phyloP scores from a whole-genome alignment of 2,888 invertebrate species.

The Agriopis leucophaearia region DNA sequence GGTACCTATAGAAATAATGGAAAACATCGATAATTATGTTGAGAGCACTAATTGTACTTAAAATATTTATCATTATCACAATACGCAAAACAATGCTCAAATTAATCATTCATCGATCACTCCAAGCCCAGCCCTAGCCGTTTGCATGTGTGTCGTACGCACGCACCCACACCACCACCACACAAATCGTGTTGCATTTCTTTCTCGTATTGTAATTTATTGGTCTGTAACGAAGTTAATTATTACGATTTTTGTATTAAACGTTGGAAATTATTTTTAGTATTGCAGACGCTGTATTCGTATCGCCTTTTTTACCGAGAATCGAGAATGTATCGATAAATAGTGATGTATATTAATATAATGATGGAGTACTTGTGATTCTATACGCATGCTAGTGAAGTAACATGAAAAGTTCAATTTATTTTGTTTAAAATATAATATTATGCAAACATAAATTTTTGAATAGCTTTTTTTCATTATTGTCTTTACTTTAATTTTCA shows the following conservation, averaged over 20 bases:
- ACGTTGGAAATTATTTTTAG: constrained; percentile 86
- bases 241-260: constrained; percentile 87
- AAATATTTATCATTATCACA: neutral
- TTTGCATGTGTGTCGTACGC: constrained; percentile 54
- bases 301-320: constrained; percentile 73
- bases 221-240: constrained; percentile 86
- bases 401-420: constrained; percentile 15
- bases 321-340: constrained; percentile 60
- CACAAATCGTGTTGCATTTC: constrained; percentile 79
- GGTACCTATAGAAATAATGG: neutral
- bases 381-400: constrained; percentile 25
- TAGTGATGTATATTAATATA: constrained; percentile 51
- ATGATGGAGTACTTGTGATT: constrained; percentile 48
- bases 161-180: constrained; percentile 37
- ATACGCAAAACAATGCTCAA: constrained; percentile 3
- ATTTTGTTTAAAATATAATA: constrained; percentile 22
- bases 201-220: constrained; percentile 86
- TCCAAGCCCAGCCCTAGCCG: constrained; percentile 39
- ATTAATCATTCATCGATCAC: constrained; percentile 21
- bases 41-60: neutral
- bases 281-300: constrained; percentile 67
- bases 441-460: neutral
- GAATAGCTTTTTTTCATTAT: too few relatives aligned
- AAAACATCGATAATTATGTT: neutral
- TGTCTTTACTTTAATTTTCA: too few relatives aligned